phyloP scores from a whole-genome alignment of 2,113 vertebrate genomes.

The Muntiacus muntjak region DNA sequence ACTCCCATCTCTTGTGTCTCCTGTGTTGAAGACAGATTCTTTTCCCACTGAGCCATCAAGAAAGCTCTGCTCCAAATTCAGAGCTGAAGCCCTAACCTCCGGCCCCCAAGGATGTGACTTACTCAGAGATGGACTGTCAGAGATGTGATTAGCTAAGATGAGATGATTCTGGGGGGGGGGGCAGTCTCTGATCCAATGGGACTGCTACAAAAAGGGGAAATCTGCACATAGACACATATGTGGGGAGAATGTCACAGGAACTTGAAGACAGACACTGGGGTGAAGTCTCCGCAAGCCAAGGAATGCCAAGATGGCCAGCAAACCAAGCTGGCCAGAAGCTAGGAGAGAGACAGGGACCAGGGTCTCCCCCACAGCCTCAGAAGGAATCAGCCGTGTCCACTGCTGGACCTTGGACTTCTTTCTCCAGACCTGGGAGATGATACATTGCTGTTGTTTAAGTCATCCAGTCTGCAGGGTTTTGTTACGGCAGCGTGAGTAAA shows the following conservation, averaged over 20 bases:
- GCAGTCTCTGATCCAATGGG: background rate
- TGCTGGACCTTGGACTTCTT: background rate
- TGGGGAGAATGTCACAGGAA: rapidly evolving
- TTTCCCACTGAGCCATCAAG: background rate
- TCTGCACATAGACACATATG: background rate
- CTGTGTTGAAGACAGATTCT: background rate
- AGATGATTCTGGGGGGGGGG: background rate
- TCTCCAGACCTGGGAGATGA: background rate
- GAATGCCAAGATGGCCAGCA: background rate
- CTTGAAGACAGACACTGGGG: background rate
- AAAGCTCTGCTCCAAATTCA: background rate
- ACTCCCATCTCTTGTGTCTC: background rate
- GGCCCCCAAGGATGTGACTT: background rate
- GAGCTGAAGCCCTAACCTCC: background rate
- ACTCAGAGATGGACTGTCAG: background rate
- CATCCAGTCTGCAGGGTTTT: no score
- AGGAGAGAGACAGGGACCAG: background rate
- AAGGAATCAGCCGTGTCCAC: no score
- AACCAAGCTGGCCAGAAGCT: background rate
- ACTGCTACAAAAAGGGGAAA: background rate
- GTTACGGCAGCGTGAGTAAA: background rate
- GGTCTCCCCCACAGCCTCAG: background rate
- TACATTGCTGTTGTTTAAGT: background rate
- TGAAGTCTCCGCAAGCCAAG: no score
- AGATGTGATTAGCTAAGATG: background rate